Percentiles rank a stretch among this genome's conserved stretches.
These are phyloP conservation scores for Platycercus adscitus DNA, from an alignment of 2,113 vertebrate species.

Conservation along the genomic window DNA sequence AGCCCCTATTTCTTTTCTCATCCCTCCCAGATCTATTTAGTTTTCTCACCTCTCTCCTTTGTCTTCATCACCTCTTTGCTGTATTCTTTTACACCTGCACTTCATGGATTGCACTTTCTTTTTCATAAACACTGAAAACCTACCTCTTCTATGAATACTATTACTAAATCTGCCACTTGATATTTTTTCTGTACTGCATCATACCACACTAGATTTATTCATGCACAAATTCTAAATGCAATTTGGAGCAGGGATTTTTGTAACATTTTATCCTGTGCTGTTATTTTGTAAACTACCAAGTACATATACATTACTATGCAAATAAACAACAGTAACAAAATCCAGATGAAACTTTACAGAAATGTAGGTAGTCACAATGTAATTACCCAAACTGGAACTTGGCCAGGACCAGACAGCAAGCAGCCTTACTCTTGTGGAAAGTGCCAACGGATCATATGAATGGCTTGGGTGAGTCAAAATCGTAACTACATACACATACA, in stretches of 20 bases:
- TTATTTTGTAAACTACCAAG: slow-evolving; percentile 1
- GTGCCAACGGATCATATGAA: background rate
- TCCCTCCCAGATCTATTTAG: background rate
- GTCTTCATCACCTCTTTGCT: background rate
- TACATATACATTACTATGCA: background rate
- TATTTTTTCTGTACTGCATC: background rate
- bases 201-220: background rate
- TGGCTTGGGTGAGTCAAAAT: background rate
- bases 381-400: background rate
- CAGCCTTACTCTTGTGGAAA: background rate
- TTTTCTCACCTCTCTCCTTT: background rate
- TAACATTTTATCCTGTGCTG: background rate
- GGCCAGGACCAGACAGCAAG: background rate
- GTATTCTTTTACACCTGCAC: background rate
- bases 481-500: background rate
- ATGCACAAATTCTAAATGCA: background rate
- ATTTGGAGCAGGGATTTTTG: background rate
- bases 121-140: background rate
- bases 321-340: slow-evolving; percentile 32
- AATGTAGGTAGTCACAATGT: background rate
- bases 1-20: background rate
- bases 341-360: background rate
- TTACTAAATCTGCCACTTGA: background rate
- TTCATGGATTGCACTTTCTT: background rate
- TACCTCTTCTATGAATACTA: background rate